Percentiles rank a stretch among this genome's conserved stretches.
phyloP scores from a whole-genome alignment of 2,113 vertebrate genomes.

The Pollachius pollachius region DNA sequence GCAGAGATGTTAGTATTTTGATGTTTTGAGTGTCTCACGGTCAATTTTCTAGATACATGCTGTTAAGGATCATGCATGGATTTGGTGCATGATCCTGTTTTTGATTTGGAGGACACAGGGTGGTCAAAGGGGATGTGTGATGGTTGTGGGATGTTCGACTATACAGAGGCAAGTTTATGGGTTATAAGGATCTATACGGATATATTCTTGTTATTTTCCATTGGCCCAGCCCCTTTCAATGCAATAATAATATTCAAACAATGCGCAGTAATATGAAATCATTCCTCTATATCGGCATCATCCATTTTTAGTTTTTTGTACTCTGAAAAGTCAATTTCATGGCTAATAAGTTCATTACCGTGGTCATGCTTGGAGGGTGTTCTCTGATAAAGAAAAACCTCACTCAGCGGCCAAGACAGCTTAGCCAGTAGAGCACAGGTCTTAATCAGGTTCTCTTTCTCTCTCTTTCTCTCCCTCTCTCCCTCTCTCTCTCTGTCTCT shows the following conservation, averaged over 20 bases:
- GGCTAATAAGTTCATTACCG: constrained; percentile 75
- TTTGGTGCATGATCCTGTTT: too few species aligned
- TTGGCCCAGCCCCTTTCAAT: too few species aligned
- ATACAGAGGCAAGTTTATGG: too few species aligned
- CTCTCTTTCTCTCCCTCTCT: constrained; percentile 17
- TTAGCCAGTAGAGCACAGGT: constrained; percentile 51
- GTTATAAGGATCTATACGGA: too few species aligned
- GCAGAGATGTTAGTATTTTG: too few species aligned
- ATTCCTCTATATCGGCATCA: constrained; percentile 47
- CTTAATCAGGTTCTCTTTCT: constrained; percentile 49
- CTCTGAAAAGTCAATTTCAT: constrained; percentile 77
- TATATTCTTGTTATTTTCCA: too few species aligned
- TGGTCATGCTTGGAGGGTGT: constrained; percentile 60
- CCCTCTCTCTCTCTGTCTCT: constrained; percentile 20
- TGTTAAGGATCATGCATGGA: too few species aligned
- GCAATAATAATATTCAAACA: constrained; percentile 66
- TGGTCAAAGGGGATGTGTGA: too few species aligned
- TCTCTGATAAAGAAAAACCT: constrained; percentile 59
- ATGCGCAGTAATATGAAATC: constrained; percentile 43
- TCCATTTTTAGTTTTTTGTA: constrained; percentile 49
- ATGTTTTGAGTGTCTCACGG: too few species aligned
- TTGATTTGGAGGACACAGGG: too few species aligned
- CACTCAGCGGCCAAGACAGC: constrained; percentile 54
- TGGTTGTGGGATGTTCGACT: too few species aligned
- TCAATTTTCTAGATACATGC: too few species aligned